phyloP scores from a whole-genome alignment of 2,113 vertebrate genomes.

The Callopanchax toddi region DNA sequence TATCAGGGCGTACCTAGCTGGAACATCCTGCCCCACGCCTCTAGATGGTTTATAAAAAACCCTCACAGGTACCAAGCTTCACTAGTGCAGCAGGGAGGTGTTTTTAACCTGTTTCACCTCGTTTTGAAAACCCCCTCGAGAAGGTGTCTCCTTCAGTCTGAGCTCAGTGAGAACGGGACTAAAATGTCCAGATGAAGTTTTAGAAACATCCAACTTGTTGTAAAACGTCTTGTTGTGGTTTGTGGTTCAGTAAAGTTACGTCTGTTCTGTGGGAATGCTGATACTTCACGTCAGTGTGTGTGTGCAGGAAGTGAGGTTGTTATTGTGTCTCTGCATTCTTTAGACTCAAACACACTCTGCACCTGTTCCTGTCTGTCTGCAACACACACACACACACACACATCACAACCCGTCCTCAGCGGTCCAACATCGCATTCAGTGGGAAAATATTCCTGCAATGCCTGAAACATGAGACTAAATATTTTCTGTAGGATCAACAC shows the following conservation, averaged over 20 bases:
- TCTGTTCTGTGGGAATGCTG: slow-evolving; percentile 60
- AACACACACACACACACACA: slow-evolving; percentile 5
- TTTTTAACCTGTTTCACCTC: too few relatives aligned
- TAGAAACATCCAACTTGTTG: too few relatives aligned
- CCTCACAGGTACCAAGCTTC: too few relatives aligned
- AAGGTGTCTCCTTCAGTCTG: too few relatives aligned
- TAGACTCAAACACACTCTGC: slow-evolving; percentile 56
- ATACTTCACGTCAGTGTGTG: slow-evolving; percentile 17
- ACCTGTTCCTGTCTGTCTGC: slow-evolving; percentile 68
- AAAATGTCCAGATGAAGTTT: too few relatives aligned
- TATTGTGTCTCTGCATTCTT: slow-evolving; percentile 67
- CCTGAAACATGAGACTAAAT: slow-evolving; percentile 46
- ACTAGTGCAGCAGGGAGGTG: too few relatives aligned
- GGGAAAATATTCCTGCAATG: slow-evolving; percentile 54
- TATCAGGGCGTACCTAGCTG: too few relatives aligned
- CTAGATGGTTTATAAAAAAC: too few relatives aligned
- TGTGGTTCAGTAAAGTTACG: slow-evolving; percentile 7
- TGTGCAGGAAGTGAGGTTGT: slow-evolving; percentile 53
- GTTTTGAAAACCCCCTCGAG: too few relatives aligned
- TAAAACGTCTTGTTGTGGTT: slow-evolving; percentile 5
- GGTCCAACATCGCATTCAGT: slow-evolving; percentile 30
- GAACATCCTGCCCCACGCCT: too few relatives aligned
- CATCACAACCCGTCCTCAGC: slow-evolving; percentile 43
- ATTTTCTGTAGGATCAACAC: slow-evolving; percentile 43
- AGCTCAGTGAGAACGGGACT: too few relatives aligned